Conservation (phyloP, 2,888 invertebrate genomes). For the Cybosia mesomella region DNA sequence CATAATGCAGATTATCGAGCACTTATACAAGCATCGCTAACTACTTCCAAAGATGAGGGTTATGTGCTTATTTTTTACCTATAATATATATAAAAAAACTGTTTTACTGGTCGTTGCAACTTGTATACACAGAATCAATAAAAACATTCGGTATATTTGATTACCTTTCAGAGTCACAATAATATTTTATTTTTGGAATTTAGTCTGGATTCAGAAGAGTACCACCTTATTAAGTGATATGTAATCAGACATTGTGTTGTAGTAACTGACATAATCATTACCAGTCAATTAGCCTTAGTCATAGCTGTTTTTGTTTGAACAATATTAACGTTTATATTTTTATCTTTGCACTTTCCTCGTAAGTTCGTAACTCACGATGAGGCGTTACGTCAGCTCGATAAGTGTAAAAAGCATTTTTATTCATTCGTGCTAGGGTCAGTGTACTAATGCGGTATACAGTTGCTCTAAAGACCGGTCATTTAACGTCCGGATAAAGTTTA, state of each 20-base stretch:
- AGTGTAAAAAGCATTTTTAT: slow-evolving; percentile 56
- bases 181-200: not conserved
- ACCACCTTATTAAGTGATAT: not conserved
- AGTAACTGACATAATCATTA: slow-evolving; percentile 20
- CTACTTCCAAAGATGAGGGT: not conserved
- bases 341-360: slow-evolving; percentile 51
- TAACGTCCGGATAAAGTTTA: slow-evolving; percentile 10
- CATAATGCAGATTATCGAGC: too few species aligned
- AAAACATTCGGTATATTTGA: not conserved
- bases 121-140: too few species aligned
- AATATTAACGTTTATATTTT: slow-evolving; percentile 47
- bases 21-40: not conserved
- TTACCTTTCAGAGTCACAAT: not conserved
- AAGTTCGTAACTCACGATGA: slow-evolving; percentile 18
- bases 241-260: slow-evolving; percentile 13
- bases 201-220: not conserved
- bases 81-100: too few species aligned
- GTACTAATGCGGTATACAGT: slow-evolving; percentile 20
- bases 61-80: not conserved
- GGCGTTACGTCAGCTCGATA: slow-evolving; percentile 43
- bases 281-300: slow-evolving; percentile 23
- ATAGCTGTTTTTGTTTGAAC: slow-evolving; percentile 20
- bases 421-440: slow-evolving; percentile 28
- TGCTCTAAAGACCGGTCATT: slow-evolving; percentile 14
- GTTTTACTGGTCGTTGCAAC: not conserved